phyloP scores from a whole-genome alignment of 2,888 invertebrate species.

The Drosophila austrosaltans region DNA sequence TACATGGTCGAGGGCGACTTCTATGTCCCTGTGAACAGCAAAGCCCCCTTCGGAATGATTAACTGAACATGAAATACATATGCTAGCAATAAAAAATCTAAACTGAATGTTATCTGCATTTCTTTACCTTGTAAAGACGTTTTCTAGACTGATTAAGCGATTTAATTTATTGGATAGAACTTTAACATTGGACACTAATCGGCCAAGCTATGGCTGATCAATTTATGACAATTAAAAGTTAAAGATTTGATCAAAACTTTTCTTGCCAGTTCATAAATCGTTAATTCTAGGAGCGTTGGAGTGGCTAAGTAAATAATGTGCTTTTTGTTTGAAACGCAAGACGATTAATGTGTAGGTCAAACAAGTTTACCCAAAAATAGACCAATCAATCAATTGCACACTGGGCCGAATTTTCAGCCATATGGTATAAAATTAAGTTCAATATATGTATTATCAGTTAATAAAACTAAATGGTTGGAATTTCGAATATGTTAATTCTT shows the following conservation, averaged over 20 bases:
- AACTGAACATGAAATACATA: conserved; percentile 47
- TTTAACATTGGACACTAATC: neutral
- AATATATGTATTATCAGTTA: too few species aligned
- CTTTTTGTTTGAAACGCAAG: too few species aligned
- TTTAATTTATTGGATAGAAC: neutral
- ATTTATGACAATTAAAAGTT: neutral
- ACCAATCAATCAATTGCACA: too few species aligned
- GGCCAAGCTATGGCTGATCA: neutral
- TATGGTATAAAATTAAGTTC: too few species aligned
- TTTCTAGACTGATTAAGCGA: neutral
- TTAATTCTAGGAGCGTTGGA: neutral
- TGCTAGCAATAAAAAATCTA: neutral
- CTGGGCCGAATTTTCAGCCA: too few species aligned
- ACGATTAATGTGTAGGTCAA: too few species aligned
- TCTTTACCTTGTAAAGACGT: neutral
- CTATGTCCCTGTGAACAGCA: conserved; percentile 78
- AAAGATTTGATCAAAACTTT: neutral
- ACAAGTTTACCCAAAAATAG: too few species aligned
- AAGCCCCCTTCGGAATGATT: conserved; percentile 77
- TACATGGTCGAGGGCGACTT: conserved; percentile 78
- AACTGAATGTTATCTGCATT: neutral
- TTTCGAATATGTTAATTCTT: too few species aligned
- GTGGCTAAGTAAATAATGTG: too few species aligned
- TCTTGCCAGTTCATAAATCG: neutral
- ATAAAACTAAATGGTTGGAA: too few species aligned